A percentile compares a stretch with the other conserved stretches of the same genome.
phyloP scores from a whole-genome alignment of 2,888 invertebrate genomes.

The Antitype chi region DNA sequence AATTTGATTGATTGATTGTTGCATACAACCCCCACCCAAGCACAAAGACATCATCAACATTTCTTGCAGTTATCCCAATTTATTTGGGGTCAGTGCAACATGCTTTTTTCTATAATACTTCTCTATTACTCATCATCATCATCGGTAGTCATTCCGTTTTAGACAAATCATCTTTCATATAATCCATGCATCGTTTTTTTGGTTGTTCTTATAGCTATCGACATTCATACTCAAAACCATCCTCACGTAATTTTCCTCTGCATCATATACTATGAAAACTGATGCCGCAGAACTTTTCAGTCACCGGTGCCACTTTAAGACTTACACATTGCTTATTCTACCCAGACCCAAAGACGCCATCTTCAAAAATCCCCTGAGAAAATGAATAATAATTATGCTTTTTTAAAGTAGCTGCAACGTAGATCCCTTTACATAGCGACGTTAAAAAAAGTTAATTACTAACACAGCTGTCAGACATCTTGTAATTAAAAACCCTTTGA shows the following conservation, averaged over 20 bases:
- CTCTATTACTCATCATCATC: neutral
- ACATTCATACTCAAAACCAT: neutral
- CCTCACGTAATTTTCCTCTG: neutral
- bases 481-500: conserved; percentile 59
- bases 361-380: conserved; percentile 9
- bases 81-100: neutral
- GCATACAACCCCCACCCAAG: too few relatives aligned
- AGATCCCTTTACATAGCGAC: conserved; percentile 49
- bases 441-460: conserved; percentile 62
- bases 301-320: neutral
- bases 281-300: neutral
- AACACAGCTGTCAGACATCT: conserved; percentile 55
- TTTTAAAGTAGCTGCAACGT: conserved; percentile 28
- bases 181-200: neutral
- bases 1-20: too few relatives aligned
- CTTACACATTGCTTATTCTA: conserved; percentile 2
- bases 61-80: too few relatives aligned
- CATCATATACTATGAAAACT: neutral
- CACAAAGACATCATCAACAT: neutral
- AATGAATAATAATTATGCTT: conserved; percentile 23
- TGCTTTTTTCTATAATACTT: neutral
- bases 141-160: neutral
- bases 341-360: neutral
- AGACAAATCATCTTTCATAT: neutral
- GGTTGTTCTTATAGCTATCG: neutral